Evolutionary conservation across 2,113 vertebrate genomes (phyloP), one percentile per base, ranked within the genome.

Genomic region (Pollimyrus isidori): DNA sequence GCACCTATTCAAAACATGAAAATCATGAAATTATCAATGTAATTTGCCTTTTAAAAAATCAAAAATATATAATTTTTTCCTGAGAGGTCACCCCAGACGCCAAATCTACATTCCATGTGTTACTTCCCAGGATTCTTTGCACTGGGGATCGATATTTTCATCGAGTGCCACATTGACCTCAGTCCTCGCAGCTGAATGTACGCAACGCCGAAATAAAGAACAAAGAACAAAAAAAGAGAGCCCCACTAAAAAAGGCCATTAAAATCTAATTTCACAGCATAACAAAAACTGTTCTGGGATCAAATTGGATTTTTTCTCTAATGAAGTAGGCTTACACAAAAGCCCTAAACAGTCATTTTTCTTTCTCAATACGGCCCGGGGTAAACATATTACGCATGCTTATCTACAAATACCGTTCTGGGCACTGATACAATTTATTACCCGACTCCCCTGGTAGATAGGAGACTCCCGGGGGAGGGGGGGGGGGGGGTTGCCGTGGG

Each of bases 391-490:
- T 91, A 91, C 48, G 84, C 53, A 23, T 69, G 90, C 80, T 91
- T 88, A 89, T 92, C 89, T 89, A 62, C 65, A 80, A 88, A 90
- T 76, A 62, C 91, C 91, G 87, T 89, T 89, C 69, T 52, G 86
- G 48, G 89, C 85, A 90, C 92, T 92, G 92, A 91, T 92, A 93
- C 90, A 91, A 92, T 93, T 94, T 94, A 94, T 94, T 92, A 92
- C 90, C 73, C 86, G 89, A 93, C 89, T 93, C 92, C 93, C 93
- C 65, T 17, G 90, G 85, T 58, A 88, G 90, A 91, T 93, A 91
- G 92, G 26, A 65, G 86, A 82, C 89, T 84, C 89, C 84, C 73
- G 13, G 73, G 84, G 86, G 90, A 58, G 84, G 46, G 48, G 48
- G 7, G 19, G 73, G 83, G 48, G 48, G 88, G 69, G 48, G 23